Evolutionary conservation across 2,113 vertebrate genomes (phyloP).

Genomic region (Oophaga pumilio): DNA sequence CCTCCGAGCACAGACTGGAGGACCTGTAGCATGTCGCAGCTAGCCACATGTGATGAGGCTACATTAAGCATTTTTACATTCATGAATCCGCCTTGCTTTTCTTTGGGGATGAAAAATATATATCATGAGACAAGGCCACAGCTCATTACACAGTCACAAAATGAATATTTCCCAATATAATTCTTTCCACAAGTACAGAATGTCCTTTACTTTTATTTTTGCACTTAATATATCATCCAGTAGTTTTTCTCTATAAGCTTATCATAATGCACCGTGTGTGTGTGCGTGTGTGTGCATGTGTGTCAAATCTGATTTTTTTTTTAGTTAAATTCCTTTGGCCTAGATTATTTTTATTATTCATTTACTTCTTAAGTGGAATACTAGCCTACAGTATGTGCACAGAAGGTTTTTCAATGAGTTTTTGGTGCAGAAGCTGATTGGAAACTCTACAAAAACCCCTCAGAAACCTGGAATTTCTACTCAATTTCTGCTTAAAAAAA

Average conservation of each 20-base stretch:
- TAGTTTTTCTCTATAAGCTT: background rate
- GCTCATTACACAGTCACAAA: conserved; percentile 37
- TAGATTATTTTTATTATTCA: no score
- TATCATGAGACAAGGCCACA: conserved; percentile 13
- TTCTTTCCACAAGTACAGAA: background rate
- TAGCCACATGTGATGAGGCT: conserved; percentile 51
- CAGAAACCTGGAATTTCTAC: no score
- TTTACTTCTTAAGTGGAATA: no score
- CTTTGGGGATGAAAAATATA: conserved; percentile 7
- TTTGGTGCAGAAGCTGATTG: no score
- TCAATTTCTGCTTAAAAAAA: no score
- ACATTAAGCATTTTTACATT: conserved; percentile 37
- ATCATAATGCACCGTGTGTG: background rate
- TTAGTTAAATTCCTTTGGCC: no score
- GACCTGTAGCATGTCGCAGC: conserved; percentile 30
- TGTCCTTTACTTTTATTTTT: background rate
- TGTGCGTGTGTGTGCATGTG: no score
- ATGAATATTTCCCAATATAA: background rate
- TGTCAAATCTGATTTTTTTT: no score
- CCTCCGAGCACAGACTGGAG: background rate
- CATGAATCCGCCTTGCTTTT: conserved; percentile 3
- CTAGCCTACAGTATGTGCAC: no score
- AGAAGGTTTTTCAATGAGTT: no score
- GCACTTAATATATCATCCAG: background rate
- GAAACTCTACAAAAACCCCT: no score